Conservation (phyloP, 2,113 vertebrate genomes). For the Petaurus breviceps region DNA sequence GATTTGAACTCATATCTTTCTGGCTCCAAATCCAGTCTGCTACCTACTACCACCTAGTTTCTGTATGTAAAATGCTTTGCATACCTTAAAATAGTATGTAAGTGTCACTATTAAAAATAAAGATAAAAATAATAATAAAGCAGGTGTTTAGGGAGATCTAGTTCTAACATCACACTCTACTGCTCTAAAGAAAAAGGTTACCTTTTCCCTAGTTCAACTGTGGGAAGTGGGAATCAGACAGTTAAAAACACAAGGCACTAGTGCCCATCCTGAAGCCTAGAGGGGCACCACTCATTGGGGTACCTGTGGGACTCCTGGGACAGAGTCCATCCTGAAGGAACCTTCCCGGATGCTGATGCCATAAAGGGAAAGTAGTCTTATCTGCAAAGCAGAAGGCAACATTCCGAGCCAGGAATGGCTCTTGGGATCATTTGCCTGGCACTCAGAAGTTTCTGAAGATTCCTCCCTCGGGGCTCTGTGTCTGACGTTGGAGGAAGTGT, state of each 20-base stretch:
- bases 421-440: not conserved
- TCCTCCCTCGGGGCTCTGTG: slow-evolving; percentile 5
- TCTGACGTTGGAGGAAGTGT: not conserved
- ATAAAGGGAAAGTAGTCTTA: not conserved
- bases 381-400: not conserved
- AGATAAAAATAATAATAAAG: not conserved
- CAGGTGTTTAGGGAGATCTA: too few species aligned
- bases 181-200: not conserved
- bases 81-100: not conserved
- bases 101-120: not conserved
- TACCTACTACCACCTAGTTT: not conserved
- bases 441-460: not conserved
- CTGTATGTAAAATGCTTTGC: not conserved
- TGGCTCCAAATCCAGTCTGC: not conserved
- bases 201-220: not conserved
- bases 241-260: not conserved
- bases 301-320: not conserved
- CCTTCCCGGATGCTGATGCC: not conserved
- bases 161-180: not conserved
- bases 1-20: not conserved
- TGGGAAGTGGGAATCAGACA: not conserved
- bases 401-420: not conserved
- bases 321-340: not conserved
- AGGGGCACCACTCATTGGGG: not conserved
- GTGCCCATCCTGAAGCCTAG: not conserved